These are phyloP conservation scores for Nyctalus aviator DNA, from an alignment of 2,797 vertebrate genomes.

Conservation along the genomic window DNA sequence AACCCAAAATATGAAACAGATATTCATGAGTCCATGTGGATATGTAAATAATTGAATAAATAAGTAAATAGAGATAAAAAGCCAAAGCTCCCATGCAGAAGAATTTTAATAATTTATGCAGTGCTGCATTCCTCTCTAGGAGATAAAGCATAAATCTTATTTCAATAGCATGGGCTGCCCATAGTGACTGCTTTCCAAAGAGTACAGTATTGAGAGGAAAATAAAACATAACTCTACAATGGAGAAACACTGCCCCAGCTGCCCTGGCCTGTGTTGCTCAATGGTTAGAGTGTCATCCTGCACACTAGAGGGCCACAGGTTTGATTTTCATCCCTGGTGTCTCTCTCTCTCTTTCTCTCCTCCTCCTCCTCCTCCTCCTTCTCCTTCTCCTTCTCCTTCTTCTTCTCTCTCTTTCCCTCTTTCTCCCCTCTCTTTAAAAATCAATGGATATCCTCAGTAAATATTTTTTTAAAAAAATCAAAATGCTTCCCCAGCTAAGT, in stretches of 20 bases:
- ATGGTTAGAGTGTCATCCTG: no score
- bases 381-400: no score
- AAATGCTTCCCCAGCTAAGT: not conserved
- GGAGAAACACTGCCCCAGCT: not conserved
- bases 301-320: not conserved
- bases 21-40: not conserved
- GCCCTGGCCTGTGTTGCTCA: not conserved
- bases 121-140: not conserved
- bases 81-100: not conserved
- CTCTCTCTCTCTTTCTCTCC: no score
- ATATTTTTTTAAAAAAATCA: not conserved
- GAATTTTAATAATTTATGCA: not conserved
- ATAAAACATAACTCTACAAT: not conserved
- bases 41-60: not conserved
- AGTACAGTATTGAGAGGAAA: not conserved
- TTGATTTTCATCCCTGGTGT: not conserved
- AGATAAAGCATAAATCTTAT: not conserved
- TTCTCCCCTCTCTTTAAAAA: no score
- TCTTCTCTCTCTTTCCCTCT: not conserved
- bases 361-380: no score
- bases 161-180: not conserved
- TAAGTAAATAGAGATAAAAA: not conserved
- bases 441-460: not conserved
- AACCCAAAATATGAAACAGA: constrained; percentile 25
- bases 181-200: not conserved